phyloP scores from a whole-genome alignment of 2,113 vertebrate species.

The Etheostoma spectabile region DNA sequence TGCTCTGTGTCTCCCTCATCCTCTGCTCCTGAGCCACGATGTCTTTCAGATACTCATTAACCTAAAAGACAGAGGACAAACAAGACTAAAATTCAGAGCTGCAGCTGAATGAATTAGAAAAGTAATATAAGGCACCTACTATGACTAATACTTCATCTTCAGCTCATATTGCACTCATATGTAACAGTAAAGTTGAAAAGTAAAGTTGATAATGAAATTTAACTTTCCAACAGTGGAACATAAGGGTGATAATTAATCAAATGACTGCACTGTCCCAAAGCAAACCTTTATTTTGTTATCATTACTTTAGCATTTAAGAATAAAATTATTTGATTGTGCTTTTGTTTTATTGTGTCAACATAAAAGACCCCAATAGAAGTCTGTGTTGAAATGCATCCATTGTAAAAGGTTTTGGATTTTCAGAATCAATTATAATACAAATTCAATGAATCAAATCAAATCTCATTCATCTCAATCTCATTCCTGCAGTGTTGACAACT shows the following conservation, averaged over 20 bases:
- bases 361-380: background rate
- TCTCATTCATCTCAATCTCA: background rate
- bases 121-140: background rate
- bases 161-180: background rate
- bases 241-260: background rate
- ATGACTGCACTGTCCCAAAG: background rate
- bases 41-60: slow-evolving; percentile 96
- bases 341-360: background rate
- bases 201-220: background rate
- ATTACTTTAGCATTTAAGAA: background rate
- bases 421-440: background rate
- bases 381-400: background rate
- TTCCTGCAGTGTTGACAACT: background rate
- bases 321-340: background rate
- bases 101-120: slow-evolving; percentile 3
- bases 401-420: background rate
- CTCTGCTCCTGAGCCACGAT: slow-evolving; percentile 92
- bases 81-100: background rate
- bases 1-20: slow-evolving; percentile 85
- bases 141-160: background rate
- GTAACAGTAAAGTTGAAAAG: background rate
- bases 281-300: background rate
- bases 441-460: background rate
- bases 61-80: slow-evolving; percentile 76
- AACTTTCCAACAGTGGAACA: background rate